Conservation (phyloP, 2,113 vertebrate species). For the Vombatus ursinus region DNA sequence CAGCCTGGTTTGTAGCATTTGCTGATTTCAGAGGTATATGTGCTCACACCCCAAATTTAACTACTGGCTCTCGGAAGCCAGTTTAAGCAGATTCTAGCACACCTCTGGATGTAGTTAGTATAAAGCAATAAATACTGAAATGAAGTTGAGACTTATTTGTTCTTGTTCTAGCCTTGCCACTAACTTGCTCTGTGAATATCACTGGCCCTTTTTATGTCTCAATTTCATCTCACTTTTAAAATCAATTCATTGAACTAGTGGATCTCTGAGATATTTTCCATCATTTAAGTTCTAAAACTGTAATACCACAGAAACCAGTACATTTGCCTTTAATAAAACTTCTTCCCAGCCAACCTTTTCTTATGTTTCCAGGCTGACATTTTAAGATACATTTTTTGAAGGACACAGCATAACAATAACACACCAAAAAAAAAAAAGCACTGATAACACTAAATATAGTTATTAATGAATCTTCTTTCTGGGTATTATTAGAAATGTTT, state of each 20-base stretch:
- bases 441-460: conserved; percentile 75
- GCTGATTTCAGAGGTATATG: background rate
- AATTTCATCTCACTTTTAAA: background rate
- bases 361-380: conserved; percentile 25
- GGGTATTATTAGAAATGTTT: conserved; percentile 63
- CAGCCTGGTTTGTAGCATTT: background rate
- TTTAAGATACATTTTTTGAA: conserved; percentile 41
- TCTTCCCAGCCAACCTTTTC: background rate
- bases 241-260: background rate
- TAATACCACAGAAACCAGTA: background rate
- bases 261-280: background rate
- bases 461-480: conserved; percentile 70
- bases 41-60: background rate
- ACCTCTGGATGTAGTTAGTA: background rate
- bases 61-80: background rate
- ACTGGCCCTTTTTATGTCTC: background rate
- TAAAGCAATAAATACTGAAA: background rate
- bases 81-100: background rate
- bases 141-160: background rate
- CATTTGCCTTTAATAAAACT: background rate
- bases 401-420: conserved; percentile 66
- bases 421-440: background rate
- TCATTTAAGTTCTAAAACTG: background rate
- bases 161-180: background rate
- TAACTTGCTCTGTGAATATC: background rate